A percentile compares a stretch with the other conserved stretches of the same genome.
Conservation (phyloP, 2,113 vertebrate species). For the Tringa solitaria region DNA sequence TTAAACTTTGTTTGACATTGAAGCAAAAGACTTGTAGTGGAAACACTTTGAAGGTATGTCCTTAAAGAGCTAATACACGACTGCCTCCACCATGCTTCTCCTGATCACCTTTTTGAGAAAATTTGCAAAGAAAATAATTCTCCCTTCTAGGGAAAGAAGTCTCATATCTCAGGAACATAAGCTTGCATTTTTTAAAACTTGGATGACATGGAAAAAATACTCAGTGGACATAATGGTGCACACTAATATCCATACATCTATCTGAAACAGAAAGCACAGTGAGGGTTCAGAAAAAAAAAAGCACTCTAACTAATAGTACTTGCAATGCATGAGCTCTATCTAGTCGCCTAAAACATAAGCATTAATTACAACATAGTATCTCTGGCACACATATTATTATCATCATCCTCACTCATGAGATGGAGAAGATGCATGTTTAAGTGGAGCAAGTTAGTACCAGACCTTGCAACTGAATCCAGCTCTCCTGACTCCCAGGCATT, state of each 20-base stretch:
- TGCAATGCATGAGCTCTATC: not conserved
- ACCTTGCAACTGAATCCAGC: not conserved
- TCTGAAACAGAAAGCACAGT: not conserved
- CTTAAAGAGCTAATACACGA: conserved; percentile 5
- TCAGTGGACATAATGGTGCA: not conserved
- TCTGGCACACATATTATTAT: not conserved
- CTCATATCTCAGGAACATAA: not conserved
- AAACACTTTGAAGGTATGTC: conserved; percentile 10
- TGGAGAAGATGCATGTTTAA: not conserved
- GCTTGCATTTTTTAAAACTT: not conserved
- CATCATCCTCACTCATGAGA: not conserved
- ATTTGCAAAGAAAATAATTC: conserved; percentile 13
- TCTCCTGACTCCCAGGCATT: not conserved
- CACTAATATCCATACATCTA: not conserved
- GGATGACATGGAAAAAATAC: not conserved
- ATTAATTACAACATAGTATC: not conserved
- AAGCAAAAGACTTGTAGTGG: conserved; percentile 1
- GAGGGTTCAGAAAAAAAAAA: not conserved
- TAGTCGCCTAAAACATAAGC: not conserved
- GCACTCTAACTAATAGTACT: not conserved
- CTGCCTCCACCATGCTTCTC: not conserved
- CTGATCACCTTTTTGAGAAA: conserved; percentile 11
- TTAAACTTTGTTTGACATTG: conserved; percentile 44
- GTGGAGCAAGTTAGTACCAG: not conserved
- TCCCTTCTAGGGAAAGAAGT: not conserved